These are phyloP conservation scores for Zaprionus capensis DNA, from an alignment of 1,140 invertebrate genomes.

Conservation along the genomic window DNA sequence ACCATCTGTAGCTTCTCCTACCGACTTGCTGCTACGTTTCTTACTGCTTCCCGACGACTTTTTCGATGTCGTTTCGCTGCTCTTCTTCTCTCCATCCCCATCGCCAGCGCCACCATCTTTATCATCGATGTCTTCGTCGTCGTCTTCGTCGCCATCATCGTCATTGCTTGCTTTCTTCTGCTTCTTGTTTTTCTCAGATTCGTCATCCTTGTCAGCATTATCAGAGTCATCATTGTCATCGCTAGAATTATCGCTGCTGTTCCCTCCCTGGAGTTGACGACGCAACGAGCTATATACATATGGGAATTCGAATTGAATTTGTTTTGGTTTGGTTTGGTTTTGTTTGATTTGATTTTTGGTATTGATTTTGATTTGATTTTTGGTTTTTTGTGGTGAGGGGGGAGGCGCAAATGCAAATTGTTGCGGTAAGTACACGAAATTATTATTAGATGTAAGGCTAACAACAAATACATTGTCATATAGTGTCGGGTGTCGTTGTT, in stretches of 20 bases:
- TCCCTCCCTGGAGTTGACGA: slow-evolving; percentile 74
- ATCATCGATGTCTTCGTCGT: slow-evolving; percentile 52
- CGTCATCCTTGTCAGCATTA: slow-evolving; percentile 70
- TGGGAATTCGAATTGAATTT: slow-evolving; percentile 59
- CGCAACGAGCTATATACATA: slow-evolving; percentile 79
- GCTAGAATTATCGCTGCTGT: slow-evolving; percentile 74
- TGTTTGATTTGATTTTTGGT: slow-evolving; percentile 47
- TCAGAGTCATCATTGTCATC: slow-evolving; percentile 64
- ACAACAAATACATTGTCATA: slow-evolving; percentile 33
- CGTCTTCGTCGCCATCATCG: slow-evolving; percentile 53
- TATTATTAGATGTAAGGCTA: slow-evolving; percentile 43
- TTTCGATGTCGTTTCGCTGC: slow-evolving; percentile 51
- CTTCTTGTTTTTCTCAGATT: slow-evolving; percentile 63
- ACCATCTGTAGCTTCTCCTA: slow-evolving; percentile 36
- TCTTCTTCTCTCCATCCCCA: slow-evolving; percentile 62
- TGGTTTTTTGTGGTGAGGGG: slow-evolving; percentile 30
- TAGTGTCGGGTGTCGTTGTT: slow-evolving; percentile 40
- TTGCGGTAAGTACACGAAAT: slow-evolving; percentile 46
- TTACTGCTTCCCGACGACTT: slow-evolving; percentile 55
- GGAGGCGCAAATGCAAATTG: slow-evolving; percentile 62
- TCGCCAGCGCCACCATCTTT: slow-evolving; percentile 46
- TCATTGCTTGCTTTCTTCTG: slow-evolving; percentile 58
- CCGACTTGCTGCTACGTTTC: slow-evolving; percentile 61
- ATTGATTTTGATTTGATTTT: slow-evolving; percentile 43
- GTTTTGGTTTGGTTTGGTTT: slow-evolving; percentile 8